phyloP scores from a whole-genome alignment of 2,113 vertebrate species.

The Garra rufa region DNA sequence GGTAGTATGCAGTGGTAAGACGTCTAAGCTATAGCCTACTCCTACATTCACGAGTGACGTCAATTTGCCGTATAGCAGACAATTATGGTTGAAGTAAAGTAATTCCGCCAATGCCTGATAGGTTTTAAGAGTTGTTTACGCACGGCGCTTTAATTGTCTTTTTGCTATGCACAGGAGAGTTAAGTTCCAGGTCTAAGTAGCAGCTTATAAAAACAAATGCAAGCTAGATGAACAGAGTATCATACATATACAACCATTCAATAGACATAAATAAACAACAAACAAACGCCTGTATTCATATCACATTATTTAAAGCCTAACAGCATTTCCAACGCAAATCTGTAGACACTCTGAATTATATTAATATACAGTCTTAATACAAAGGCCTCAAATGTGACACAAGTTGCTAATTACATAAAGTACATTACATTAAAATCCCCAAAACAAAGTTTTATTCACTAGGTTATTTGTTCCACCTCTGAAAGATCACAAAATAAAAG shows the following conservation, averaged over 20 bases:
- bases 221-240: neutral
- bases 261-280: neutral
- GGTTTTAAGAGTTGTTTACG: neutral
- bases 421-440: neutral
- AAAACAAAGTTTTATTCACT: neutral
- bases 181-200: neutral
- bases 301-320: neutral
- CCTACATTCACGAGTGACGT: constrained; percentile 18
- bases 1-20: neutral
- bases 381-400: neutral
- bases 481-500: constrained; percentile 1
- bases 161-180: neutral
- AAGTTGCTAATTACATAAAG: neutral
- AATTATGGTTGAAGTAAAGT: neutral
- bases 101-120: neutral
- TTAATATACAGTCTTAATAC: neutral
- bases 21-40: neutral
- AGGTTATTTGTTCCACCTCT: neutral
- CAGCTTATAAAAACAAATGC: neutral
- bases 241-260: neutral
- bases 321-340: neutral
- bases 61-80: constrained; percentile 12
- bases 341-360: neutral
- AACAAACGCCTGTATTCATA: neutral
- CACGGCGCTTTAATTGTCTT: neutral